These are phyloP conservation scores for Porites cylindrica DNA, from an alignment of 92 coral and sea anemone genomes.

Conservation along the genomic window DNA sequence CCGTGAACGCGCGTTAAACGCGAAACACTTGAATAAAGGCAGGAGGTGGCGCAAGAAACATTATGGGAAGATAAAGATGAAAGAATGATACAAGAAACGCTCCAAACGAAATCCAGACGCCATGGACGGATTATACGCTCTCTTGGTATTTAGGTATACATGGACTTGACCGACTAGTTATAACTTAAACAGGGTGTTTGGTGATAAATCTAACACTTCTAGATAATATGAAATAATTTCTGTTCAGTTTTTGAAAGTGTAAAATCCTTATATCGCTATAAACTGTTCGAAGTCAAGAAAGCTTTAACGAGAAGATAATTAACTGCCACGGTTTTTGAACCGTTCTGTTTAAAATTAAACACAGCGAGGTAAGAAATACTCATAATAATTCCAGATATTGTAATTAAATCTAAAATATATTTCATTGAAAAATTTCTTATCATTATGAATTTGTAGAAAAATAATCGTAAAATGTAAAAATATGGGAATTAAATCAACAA, in stretches of 20 bases:
- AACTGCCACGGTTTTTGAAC: not conserved
- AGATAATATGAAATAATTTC: not conserved
- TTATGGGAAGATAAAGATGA: constrained; percentile 6
- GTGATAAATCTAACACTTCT: not conserved
- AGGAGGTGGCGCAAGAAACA: constrained; percentile 86
- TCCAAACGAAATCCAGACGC: not conserved
- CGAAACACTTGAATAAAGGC: constrained; percentile 85
- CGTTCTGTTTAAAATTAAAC: not conserved
- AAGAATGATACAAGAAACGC: not conserved
- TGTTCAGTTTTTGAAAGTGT: not conserved
- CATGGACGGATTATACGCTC: not conserved
- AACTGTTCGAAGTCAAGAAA: too few relatives aligned
- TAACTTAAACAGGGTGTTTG: not conserved
- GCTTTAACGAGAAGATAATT: not conserved
- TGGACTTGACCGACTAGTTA: not conserved
- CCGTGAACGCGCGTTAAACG: constrained; percentile 89
- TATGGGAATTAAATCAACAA: not conserved
- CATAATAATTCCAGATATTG: not conserved
- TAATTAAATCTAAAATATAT: not conserved
- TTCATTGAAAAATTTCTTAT: not conserved
- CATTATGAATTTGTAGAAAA: not conserved
- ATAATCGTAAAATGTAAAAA: not conserved
- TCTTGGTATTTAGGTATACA: not conserved
- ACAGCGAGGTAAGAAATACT: not conserved
- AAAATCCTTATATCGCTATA: not conserved